Evolutionary conservation across 2,113 vertebrate species (phyloP).

Genomic region (Corythoichthys haematopterus): DNA sequence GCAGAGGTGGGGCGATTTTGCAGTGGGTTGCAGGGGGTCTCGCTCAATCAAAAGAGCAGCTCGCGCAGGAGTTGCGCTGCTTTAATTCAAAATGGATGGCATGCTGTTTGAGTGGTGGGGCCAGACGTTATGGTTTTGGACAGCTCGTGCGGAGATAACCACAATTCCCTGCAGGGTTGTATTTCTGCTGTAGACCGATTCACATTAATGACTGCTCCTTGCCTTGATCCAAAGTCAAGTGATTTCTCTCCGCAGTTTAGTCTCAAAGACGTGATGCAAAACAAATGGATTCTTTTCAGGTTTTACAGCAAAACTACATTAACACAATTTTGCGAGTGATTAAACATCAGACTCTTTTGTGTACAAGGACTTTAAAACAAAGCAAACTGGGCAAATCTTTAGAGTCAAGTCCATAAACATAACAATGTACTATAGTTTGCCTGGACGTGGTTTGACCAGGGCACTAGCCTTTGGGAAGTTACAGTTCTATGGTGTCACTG

Average conservation of each 20-base stretch:
- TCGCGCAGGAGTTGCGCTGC: slow-evolving; percentile 17
- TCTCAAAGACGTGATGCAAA: background rate
- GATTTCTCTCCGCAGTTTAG: background rate
- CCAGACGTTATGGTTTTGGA: slow-evolving; percentile 16
- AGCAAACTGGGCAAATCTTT: background rate
- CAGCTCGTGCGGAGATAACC: slow-evolving; percentile 11
- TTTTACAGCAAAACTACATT: background rate
- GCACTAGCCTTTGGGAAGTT: background rate
- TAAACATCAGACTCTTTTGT: background rate
- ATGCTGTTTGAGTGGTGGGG: background rate
- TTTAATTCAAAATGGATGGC: slow-evolving; percentile 32
- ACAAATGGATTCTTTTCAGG: background rate
- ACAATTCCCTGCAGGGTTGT: slow-evolving; percentile 18
- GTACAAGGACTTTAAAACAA: background rate
- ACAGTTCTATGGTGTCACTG: background rate
- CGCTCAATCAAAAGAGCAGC: slow-evolving; percentile 36
- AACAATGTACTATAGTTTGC: background rate
- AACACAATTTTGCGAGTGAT: background rate
- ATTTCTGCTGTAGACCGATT: slow-evolving; percentile 8
- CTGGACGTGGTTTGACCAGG: background rate
- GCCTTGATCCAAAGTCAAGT: slow-evolving; percentile 1
- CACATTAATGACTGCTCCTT: background rate
- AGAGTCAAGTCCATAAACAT: background rate
- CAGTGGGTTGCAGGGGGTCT: slow-evolving; percentile 6
- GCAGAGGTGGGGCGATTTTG: background rate